These are phyloP conservation scores for Tribolium castaneum DNA, from an alignment of 1,140 invertebrate genomes.

Conservation along the genomic window DNA sequence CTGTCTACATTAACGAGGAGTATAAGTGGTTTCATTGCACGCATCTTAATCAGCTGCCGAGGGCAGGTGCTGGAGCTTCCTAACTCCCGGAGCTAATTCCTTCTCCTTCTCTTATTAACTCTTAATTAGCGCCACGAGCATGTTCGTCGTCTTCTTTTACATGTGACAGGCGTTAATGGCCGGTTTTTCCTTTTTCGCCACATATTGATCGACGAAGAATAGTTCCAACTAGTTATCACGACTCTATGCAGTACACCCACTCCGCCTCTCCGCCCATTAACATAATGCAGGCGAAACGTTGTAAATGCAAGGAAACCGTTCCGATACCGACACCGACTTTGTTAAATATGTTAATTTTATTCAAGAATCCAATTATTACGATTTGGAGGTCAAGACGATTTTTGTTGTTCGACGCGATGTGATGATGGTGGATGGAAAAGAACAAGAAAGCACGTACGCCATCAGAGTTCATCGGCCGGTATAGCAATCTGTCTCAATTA, in stretches of 20 bases:
- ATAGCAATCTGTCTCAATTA: constrained; percentile 20
- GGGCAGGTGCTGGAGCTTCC: constrained; percentile 18
- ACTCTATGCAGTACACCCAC: neutral
- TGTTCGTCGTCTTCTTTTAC: neutral
- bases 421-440: neutral
- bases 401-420: constrained; percentile 2
- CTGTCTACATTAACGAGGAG: constrained; percentile 10
- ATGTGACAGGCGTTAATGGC: neutral
- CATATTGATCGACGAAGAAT: neutral
- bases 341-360: constrained; percentile 20
- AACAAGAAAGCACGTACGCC: neutral
- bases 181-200: neutral
- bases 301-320: constrained; percentile 14
- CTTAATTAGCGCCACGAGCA: constrained; percentile 29
- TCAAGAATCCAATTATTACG: constrained; percentile 25
- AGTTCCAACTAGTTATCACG: neutral
- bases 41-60: constrained; percentile 31
- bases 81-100: constrained; percentile 9
- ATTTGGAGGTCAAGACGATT: constrained; percentile 23
- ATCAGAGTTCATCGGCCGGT: constrained; percentile 6
- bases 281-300: constrained; percentile 15
- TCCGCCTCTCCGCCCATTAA: neutral
- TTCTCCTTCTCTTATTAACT: constrained; percentile 2
- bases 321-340: neutral
- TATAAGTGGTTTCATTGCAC: constrained; percentile 29